A percentile compares a stretch with the other conserved stretches of the same genome.
phyloP scores from a whole-genome alignment of 2,888 invertebrate species.

The Heteromurus nitidus region DNA sequence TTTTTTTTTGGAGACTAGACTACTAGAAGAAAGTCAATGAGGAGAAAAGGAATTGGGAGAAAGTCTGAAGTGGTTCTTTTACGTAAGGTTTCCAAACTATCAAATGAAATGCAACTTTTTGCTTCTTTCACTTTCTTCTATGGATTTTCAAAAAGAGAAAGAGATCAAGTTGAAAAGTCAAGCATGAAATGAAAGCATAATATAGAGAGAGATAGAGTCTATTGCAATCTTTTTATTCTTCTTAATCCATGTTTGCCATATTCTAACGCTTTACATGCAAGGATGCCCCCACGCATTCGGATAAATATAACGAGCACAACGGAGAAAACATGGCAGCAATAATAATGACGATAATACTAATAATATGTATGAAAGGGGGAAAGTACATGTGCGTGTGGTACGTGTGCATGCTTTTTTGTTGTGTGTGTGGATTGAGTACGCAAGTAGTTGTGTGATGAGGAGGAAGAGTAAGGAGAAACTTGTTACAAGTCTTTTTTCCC shows the following conservation, averaged over 20 bases:
- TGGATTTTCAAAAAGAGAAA: background rate
- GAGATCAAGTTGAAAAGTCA: conserved; percentile 44
- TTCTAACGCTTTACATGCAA: background rate
- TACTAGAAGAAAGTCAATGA: conserved; percentile 3
- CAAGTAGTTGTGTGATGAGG: background rate
- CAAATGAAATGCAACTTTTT: background rate
- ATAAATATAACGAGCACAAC: background rate
- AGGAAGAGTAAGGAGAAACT: too few species aligned
- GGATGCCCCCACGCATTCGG: too few species aligned
- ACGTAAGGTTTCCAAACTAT: conserved; percentile 2
- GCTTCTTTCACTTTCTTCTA: background rate
- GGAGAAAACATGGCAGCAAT: background rate
- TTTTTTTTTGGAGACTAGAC: background rate
- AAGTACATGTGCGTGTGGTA: background rate
- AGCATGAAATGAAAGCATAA: too few species aligned
- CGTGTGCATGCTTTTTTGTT: too few species aligned
- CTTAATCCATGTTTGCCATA: background rate
- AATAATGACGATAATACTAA: conserved; percentile 15
- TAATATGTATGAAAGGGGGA: conserved; percentile 12
- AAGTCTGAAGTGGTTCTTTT: background rate
- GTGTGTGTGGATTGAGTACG: background rate
- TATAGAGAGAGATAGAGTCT: conserved; percentile 15
- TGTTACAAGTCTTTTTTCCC: too few species aligned
- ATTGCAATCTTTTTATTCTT: too few species aligned
- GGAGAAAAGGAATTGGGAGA: background rate